A percentile compares a stretch with the other conserved stretches of the same genome.
These are phyloP conservation scores for Tauraco hartlaubi DNA, from an alignment of 2,797 vertebrate species.

Conservation along the genomic window DNA sequence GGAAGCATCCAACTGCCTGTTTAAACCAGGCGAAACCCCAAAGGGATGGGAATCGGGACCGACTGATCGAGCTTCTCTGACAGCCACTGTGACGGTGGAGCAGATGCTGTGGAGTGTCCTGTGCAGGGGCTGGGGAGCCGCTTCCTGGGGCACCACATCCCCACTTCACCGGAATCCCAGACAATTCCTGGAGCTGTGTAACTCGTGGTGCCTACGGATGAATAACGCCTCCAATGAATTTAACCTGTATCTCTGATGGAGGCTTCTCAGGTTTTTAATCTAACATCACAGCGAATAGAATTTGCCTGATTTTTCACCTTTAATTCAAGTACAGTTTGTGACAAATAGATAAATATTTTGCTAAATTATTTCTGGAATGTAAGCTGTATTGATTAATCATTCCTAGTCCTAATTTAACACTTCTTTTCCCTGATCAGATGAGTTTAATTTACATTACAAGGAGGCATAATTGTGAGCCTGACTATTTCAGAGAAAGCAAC, in stretches of 20 bases:
- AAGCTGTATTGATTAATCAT: background rate
- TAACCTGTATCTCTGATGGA: background rate
- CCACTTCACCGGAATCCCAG: background rate
- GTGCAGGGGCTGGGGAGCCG: background rate
- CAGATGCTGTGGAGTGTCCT: background rate
- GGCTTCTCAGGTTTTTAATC: background rate
- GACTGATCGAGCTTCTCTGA: fast-evolving
- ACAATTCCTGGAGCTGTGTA: background rate
- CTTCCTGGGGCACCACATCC: too few species aligned
- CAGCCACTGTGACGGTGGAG: background rate
- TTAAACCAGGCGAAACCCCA: background rate
- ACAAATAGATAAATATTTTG: background rate
- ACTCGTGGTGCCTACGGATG: too few species aligned
- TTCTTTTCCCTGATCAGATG: background rate
- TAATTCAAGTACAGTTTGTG: background rate
- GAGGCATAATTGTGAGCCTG: background rate
- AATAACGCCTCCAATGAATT: background rate
- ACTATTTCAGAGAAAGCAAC: background rate
- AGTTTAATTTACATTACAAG: background rate
- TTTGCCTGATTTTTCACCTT: background rate
- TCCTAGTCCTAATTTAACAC: background rate
- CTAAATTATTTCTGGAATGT: background rate
- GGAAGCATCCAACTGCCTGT: background rate
- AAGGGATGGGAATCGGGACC: fast-evolving
- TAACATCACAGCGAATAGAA: background rate